Percentiles rank a stretch among this genome's conserved stretches.
Evolutionary conservation across 2,797 vertebrate species (phyloP).

Genomic region (Pseudochirops corinnae): DNA sequence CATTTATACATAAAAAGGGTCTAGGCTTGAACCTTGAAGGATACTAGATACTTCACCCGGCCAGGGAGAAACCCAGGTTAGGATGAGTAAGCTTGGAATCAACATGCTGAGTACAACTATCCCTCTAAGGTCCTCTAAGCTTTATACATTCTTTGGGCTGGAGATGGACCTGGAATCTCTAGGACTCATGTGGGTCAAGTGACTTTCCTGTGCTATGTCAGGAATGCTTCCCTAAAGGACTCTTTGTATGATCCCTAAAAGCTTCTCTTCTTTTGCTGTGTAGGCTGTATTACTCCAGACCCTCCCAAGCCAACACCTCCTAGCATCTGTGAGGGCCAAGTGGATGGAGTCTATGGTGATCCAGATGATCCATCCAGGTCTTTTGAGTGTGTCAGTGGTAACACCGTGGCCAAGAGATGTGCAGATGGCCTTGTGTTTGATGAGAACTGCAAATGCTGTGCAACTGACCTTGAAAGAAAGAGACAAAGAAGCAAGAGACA

Average conservation of each 20-base stretch:
- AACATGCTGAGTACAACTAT: not conserved
- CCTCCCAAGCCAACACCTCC: constrained; percentile 35
- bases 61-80: not conserved
- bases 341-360: constrained; percentile 38
- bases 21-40: not conserved
- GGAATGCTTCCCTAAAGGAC: not conserved
- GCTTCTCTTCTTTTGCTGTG: not conserved
- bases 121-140: not conserved
- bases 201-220: not conserved
- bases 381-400: constrained; percentile 47
- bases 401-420: constrained; percentile 48
- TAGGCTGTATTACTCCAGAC: constrained; percentile 22
- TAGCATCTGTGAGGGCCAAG: constrained; percentile 42
- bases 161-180: not conserved
- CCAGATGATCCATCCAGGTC: constrained; percentile 51
- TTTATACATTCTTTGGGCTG: not conserved
- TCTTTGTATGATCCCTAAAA: not conserved
- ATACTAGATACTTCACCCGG: too few relatives aligned
- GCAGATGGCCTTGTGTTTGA: constrained; percentile 53
- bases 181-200: too few relatives aligned
- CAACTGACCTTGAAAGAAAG: constrained; percentile 33
- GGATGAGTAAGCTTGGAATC: not conserved
- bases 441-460: constrained; percentile 49
- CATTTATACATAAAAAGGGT: not conserved
- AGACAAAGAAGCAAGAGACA: not conserved